These are phyloP conservation scores for Thumatha senex DNA, from an alignment of 2,888 invertebrate species.

Conservation along the genomic window DNA sequence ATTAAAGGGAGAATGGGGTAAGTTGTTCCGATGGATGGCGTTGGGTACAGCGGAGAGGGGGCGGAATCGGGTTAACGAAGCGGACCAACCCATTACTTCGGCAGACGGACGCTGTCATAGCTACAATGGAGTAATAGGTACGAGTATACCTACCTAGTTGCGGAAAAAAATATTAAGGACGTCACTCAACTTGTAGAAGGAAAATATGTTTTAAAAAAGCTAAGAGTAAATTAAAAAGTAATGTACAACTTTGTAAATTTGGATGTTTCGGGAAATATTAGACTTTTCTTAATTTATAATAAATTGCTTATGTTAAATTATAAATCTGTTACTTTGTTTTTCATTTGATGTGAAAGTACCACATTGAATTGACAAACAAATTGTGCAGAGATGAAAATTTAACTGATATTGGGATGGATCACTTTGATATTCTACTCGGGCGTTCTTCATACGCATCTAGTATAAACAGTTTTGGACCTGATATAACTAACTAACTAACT, in stretches of 20 bases:
- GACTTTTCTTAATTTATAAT: not conserved
- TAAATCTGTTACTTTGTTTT: too few species aligned
- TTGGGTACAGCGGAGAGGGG: conserved; percentile 34
- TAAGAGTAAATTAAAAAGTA: conserved; percentile 25
- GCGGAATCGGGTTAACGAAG: conserved; percentile 49
- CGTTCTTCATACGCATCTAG: too few species aligned
- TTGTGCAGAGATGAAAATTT: too few species aligned
- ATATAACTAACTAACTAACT: too few species aligned
- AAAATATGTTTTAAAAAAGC: conserved; percentile 27
- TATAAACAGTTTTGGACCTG: too few species aligned
- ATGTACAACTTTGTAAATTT: conserved; percentile 5
- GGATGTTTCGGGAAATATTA: too few species aligned
- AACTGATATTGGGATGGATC: too few species aligned
- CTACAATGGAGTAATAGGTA: conserved; percentile 31
- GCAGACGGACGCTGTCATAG: conserved; percentile 40
- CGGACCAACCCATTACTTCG: conserved; percentile 48
- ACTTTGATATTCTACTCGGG: too few species aligned
- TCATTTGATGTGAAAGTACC: too few species aligned
- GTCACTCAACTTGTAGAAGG: conserved; percentile 14
- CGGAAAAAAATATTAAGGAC: conserved; percentile 30
- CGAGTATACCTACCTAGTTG: conserved; percentile 24
- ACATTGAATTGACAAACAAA: too few species aligned
- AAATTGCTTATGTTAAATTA: too few species aligned
- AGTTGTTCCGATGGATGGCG: conserved; percentile 16
- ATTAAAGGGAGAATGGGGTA: conserved; percentile 21